Evolutionary conservation across 2,113 vertebrate species (phyloP).

Genomic region (Etheostoma spectabile): DNA sequence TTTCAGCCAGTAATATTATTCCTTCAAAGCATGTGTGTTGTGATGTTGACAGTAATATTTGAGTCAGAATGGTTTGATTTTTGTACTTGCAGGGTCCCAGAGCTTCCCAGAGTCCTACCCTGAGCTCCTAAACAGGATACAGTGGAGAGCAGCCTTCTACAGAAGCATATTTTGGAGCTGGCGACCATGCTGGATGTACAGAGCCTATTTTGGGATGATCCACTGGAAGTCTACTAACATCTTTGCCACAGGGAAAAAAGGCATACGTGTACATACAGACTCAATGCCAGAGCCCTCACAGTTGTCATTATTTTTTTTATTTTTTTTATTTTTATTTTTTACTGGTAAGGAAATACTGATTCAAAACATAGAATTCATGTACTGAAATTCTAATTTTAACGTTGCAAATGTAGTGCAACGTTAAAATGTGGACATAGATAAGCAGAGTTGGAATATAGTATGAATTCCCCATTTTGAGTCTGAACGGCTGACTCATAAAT

Average conservation of each 20-base stretch:
- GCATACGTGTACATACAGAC: conserved; percentile 57
- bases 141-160: conserved; percentile 94
- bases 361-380: conserved; percentile 27
- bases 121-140: conserved; percentile 94
- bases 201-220: conserved; percentile 93
- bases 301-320: not conserved
- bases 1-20: not conserved
- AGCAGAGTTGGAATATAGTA: conserved; percentile 11
- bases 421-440: conserved; percentile 18
- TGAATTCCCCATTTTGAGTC: conserved; percentile 30
- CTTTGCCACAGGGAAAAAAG: conserved; percentile 23
- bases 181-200: conserved; percentile 96
- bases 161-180: conserved; percentile 96
- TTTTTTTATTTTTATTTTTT: no score
- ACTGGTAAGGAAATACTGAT: conserved; percentile 29
- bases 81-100: conserved; percentile 87
- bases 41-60: not conserved
- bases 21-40: not conserved
- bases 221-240: conserved; percentile 91
- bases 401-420: conserved; percentile 43
- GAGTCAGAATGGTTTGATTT: not conserved
- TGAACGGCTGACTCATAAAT: conserved; percentile 8
- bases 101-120: conserved; percentile 98
- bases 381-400: conserved; percentile 12
- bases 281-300: conserved; percentile 46